Base-by-base conservation (phyloP, 2,797 vertebrate genomes). In the Sebastes cheni region DNA sequence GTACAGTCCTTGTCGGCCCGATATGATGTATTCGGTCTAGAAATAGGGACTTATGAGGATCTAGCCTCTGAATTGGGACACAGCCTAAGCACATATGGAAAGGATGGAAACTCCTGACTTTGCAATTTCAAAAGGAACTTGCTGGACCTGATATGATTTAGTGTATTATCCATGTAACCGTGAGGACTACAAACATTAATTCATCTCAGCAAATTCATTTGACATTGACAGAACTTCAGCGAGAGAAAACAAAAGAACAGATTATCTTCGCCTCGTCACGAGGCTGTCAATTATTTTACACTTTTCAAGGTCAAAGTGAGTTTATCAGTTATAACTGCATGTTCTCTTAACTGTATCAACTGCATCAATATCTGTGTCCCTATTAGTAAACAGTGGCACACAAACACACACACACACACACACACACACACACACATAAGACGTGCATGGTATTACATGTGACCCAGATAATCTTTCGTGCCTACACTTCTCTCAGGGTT, bases 391-490 rank as follows among this genome's bases (percentile, higher is more conserved):
- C 46, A 50, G 46, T 20, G 46, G 4, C 6, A 8, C 42, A 42
- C 36, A 50, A 23, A 23, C 18, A 58, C 54, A 32, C n/a, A 59
- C 52, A 54, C 32, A 54, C n/a, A 32, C 25, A 42, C 39, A 50
- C n/a, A 58, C 54, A 32, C n/a, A 59, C 29, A 52, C 25, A 54
- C n/a, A 32, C 25, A 70, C 22, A 72, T 73, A 25, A 76, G 65
- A 69, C 23, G 61, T 18, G 46, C 12, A 42, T 52, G 36, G 66
- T 58, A 69, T 65, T 71, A 66, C 64, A 86, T 2, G 27, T 80
- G 81, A 90, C 86, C 85, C 62, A 91, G 27, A 82, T 86, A 90
- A 89, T 85, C 89, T 88, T 80, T 70, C 29, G 54, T 90, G 86
- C 88, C 72, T 81, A 69, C 78, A 34, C 62, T 68, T 84, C 58